Percentiles rank a stretch among this genome's conserved stretches.
Evolutionary conservation across 2,797 vertebrate species (phyloP).

Genomic region (Chaenodraco wilsoni): DNA sequence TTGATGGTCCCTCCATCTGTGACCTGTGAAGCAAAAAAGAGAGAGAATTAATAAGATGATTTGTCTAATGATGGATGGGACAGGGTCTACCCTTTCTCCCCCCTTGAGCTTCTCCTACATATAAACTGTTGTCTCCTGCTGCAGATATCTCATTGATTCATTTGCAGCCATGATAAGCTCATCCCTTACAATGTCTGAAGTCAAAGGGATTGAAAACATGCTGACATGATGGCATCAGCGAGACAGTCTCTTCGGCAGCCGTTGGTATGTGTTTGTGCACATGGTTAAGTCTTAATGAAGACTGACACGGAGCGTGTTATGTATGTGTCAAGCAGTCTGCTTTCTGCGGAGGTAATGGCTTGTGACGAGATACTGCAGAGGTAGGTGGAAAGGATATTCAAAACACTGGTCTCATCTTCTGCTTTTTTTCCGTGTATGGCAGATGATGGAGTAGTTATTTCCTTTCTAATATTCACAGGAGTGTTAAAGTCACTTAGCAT

Average conservation of each 20-base stretch:
- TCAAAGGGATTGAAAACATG: conserved; percentile 58
- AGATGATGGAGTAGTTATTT: conserved; percentile 71
- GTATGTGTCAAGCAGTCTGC: conserved; percentile 66
- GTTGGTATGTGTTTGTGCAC: conserved; percentile 39
- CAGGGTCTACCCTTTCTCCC: conserved; percentile 24
- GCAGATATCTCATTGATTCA: conserved; percentile 86
- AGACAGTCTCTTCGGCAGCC: conserved; percentile 48
- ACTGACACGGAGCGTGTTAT: conserved; percentile 67
- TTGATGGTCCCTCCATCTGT: conserved; percentile 97
- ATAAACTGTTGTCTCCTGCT: conserved; percentile 71
- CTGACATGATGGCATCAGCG: conserved; percentile 62
- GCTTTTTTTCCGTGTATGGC: conserved; percentile 39
- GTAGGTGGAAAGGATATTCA: conserved; percentile 62
- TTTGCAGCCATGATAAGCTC: conserved; percentile 79
- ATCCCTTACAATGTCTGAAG: conserved; percentile 52
- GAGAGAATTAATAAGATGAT: conserved; percentile 49
- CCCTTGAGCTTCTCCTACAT: conserved; percentile 30
- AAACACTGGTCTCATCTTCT: conserved; percentile 64
- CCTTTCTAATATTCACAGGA: conserved; percentile 77
- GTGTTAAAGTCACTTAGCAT: conserved; percentile 82
- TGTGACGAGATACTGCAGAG: conserved; percentile 73
- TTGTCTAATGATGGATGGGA: conserved; percentile 55
- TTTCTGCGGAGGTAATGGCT: conserved; percentile 74
- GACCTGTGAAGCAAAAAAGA: conserved; percentile 84
- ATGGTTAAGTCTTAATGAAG: conserved; percentile 75